Base-by-base conservation (phyloP, 2,113 vertebrate species). In the Thalassoma bifasciatum region DNA sequence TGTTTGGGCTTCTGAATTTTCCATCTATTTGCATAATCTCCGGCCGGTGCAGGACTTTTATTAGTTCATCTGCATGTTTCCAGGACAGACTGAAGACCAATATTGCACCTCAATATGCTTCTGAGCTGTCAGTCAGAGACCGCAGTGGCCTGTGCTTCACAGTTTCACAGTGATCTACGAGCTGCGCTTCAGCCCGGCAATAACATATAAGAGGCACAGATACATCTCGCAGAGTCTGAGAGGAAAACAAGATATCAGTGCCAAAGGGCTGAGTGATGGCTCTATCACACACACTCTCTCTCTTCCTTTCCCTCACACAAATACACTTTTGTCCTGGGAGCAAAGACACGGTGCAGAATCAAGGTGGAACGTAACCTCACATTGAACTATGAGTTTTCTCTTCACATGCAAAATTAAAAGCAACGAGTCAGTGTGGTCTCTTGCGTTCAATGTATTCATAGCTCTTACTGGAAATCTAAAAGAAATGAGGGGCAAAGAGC, bases 201-300 rank as follows among this genome's bases (percentile, higher is more conserved):
- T 83, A 89, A 90, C 75, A 75, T 72, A 87, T 58, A 49, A 82
- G 84, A 71, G 82, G 77, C 82, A 67, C 74, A 82, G 77, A 89
- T 78, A 87, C 87, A 86, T 87, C 77, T 44, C 53, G 79, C 77
- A 65, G 66, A 59, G 85, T 83, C 81, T 63, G 72, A 81, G 74
- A 91, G 81, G 71, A 85, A 92, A 92, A 93, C 89, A 92, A 93
- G 88, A 89, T 81, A 89, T 92, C 89, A 86, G 72, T 89, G 92
- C 89, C 89, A 91, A 50, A 61, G 81, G 82, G 47, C 72, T 90
- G 91, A 92, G 86, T 88, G 86, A 92, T 92, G 81, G 80, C 85
- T 88, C 90, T 83, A 85, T 91, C 82, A 80, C 47, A 76, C 65
- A 65, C 57, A 50, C 57, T 49, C 74, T 64, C 74, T 64, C 81